These are phyloP conservation scores for Mixornis gularis DNA, from an alignment of 2,113 vertebrate species.

Conservation along the genomic window DNA sequence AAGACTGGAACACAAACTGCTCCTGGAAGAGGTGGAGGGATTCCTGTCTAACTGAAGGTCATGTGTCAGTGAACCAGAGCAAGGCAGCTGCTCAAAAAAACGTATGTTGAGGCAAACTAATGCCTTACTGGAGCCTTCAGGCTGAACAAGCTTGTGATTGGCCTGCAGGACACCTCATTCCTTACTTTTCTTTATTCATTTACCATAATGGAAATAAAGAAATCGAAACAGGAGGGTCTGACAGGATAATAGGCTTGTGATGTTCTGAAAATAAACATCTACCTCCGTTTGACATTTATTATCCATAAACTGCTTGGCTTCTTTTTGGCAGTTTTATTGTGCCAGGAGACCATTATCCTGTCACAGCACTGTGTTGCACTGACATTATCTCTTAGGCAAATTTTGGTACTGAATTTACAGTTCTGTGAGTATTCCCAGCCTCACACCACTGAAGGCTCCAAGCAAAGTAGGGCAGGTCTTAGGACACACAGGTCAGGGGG, in stretches of 20 bases:
- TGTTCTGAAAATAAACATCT: constrained; percentile 43
- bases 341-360: constrained; percentile 46
- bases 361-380: background rate
- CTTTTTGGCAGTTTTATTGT: constrained; percentile 52
- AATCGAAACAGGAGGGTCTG: background rate
- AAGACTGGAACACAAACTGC: background rate
- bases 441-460: background rate
- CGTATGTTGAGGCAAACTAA: accelerated
- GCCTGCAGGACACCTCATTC: background rate
- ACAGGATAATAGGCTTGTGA: constrained; percentile 40
- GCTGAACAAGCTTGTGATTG: background rate
- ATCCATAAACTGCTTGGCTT: constrained; percentile 36
- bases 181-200: constrained; percentile 12
- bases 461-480: background rate
- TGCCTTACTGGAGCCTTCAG: background rate
- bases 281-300: constrained; percentile 24
- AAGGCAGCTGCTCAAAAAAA: background rate
- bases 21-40: background rate
- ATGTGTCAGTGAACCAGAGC: background rate
- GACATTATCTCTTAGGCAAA: constrained; percentile 50
- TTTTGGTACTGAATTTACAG: constrained; percentile 28
- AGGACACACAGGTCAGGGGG: background rate
- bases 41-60: background rate
- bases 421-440: background rate
- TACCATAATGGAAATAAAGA: constrained; percentile 33